These are phyloP conservation scores for Callinectes sapidus DNA, from an alignment of 2,888 invertebrate genomes.

Conservation along the genomic window DNA sequence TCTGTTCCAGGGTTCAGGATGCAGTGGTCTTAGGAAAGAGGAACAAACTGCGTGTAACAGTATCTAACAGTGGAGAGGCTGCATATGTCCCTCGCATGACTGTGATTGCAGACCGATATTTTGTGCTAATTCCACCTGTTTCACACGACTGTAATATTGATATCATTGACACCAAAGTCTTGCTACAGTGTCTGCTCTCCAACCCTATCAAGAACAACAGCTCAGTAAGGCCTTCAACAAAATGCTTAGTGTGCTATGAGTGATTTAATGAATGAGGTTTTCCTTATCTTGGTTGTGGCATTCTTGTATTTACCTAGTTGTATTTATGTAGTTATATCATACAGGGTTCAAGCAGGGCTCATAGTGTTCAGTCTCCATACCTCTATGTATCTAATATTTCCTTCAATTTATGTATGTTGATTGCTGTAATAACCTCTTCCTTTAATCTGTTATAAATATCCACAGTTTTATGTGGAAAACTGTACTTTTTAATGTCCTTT, in stretches of 20 bases:
- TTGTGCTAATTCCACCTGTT: conserved; percentile 38
- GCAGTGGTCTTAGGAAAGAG: conserved; percentile 43
- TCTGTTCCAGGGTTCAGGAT: background rate
- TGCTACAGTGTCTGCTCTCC: conserved; percentile 39
- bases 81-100: conserved; percentile 69
- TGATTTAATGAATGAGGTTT: too few relatives aligned
- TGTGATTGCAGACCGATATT: conserved; percentile 45
- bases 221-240: conserved; percentile 24
- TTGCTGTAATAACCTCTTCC: too few relatives aligned
- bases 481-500: too few relatives aligned
- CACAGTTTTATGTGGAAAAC: too few relatives aligned
- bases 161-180: background rate
- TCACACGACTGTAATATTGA: conserved; percentile 52
- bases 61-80: conserved; percentile 70
- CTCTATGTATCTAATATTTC: too few relatives aligned
- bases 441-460: too few relatives aligned
- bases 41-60: conserved; percentile 57
- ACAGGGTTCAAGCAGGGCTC: too few relatives aligned
- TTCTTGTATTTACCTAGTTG: too few relatives aligned
- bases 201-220: conserved; percentile 47
- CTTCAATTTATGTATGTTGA: too few relatives aligned
- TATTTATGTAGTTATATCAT: too few relatives aligned
- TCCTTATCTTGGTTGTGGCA: too few relatives aligned
- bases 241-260: background rate
- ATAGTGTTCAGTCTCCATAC: too few relatives aligned